Evolutionary conservation across 2,888 invertebrate genomes (phyloP), one percentile per base, ranked within the genome.

Genomic region (Leptothorax acervorum): DNA sequence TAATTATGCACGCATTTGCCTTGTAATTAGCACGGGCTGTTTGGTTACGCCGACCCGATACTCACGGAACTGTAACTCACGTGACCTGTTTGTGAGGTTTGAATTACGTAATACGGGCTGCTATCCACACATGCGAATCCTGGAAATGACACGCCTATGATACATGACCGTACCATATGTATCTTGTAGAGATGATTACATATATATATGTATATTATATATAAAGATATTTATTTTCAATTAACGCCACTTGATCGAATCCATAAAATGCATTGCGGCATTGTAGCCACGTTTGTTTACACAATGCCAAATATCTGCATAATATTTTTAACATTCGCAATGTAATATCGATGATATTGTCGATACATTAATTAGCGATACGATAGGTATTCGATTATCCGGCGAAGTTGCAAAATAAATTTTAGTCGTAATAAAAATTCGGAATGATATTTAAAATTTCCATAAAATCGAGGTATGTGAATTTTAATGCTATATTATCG

Each of bases 121-220:
- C 79, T 63, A 83, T 68, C 71, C 76, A 79, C 75, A 83, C 75
- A 84, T 71, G 83, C 68, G 85, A 82, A 78, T 70, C 42, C 83
- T 89, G 89, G 84, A 88, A 89, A 89, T 89, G 89, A 89, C 89
- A 88, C 88, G 86, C 81, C 87, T 86, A 65, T 89, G 90, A 89
- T 86, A 83, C 85, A 88, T 88, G 88, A 82, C 74, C 83, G 60
- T 65, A 51, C 53, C 9, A n/a, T 28, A 48, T 81, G 48, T 71
- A 73, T 81, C 73, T 81, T 39, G 73, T 28, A 31, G 71, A 15
- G 35, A 42, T n/a, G 35, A 60, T 81, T 71, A 79, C 48, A 70
- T 62, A 62, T 51, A 71, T 60, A 60, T 23, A 23, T 23, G 23
- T 23, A 23, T 23, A 23, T 23, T 51, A 71, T 23, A 23, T 23